These are phyloP conservation scores for Serripes groenlandicus DNA, from an alignment of 2,888 invertebrate genomes.

Conservation along the genomic window DNA sequence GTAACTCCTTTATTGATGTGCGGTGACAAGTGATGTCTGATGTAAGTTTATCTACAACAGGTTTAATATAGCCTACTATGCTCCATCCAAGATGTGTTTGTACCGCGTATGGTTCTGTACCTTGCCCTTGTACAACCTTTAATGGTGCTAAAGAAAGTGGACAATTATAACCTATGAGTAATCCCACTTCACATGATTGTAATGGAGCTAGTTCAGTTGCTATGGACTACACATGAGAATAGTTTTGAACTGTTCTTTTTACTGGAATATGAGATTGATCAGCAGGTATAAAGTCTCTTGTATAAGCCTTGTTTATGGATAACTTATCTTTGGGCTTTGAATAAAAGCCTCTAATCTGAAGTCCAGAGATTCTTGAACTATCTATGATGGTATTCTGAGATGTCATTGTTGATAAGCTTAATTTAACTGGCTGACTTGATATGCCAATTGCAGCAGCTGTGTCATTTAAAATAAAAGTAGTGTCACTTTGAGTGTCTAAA, in stretches of 20 bases:
- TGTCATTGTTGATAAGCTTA: conserved; percentile 63
- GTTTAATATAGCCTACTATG: conserved; percentile 38
- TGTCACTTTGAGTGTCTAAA: conserved; percentile 68
- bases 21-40: no score
- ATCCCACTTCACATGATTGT: conserved; percentile 56
- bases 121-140: conserved; percentile 29
- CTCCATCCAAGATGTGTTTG: conserved; percentile 59
- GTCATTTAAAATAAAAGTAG: conserved; percentile 56
- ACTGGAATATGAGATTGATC: conserved; percentile 45
- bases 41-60: no score
- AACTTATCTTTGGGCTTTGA: not conserved
- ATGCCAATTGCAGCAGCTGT: conserved; percentile 37
- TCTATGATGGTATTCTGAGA: conserved; percentile 24
- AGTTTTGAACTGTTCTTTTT: conserved; percentile 38
- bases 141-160: conserved; percentile 55
- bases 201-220: conserved; percentile 44
- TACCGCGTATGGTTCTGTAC: conserved; percentile 46
- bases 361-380: conserved; percentile 27
- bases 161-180: conserved; percentile 60
- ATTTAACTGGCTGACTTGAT: conserved; percentile 17
- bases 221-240: conserved; percentile 63
- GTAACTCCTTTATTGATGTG: no score
- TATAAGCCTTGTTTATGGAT: conserved; percentile 19
- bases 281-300: conserved; percentile 53
- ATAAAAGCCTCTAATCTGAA: conserved; percentile 42